phyloP scores from a whole-genome alignment of 2,888 invertebrate species.

The Ophion slaviceki region DNA sequence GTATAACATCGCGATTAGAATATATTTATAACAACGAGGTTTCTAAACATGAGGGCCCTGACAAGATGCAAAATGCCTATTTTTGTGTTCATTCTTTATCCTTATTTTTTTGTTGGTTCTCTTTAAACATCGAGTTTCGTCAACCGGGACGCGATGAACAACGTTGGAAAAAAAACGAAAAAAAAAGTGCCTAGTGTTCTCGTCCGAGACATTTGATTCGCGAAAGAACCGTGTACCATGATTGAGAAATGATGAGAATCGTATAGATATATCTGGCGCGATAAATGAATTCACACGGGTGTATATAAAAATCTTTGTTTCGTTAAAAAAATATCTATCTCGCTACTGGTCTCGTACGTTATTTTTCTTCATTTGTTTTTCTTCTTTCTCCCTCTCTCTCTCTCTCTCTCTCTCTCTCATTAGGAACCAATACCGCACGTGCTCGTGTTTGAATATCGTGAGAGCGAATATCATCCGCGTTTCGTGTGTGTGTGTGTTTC shows the following conservation, averaged over 20 bases:
- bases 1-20: conserved; percentile 75
- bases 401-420: conserved; percentile 58
- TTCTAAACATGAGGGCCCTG: conserved; percentile 67
- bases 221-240: conserved; percentile 46
- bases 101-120: not conserved
- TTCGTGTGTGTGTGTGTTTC: not conserved
- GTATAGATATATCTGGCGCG: conserved; percentile 41
- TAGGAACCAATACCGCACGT: conserved; percentile 80
- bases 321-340: conserved; percentile 68
- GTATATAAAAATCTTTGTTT: conserved; percentile 62
- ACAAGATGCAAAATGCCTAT: conserved; percentile 25
- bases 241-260: conserved; percentile 54
- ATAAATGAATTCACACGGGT: conserved; percentile 56
- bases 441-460: conserved; percentile 72
- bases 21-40: conserved; percentile 77
- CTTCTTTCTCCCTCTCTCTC: conserved; percentile 17
- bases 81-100: conserved; percentile 36
- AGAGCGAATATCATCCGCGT: conserved; percentile 36
- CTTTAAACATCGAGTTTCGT: conserved; percentile 10
- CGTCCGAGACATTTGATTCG: conserved; percentile 15
- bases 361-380: conserved; percentile 25
- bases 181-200: not conserved
- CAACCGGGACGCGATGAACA: conserved; percentile 31
- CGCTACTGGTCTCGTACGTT: conserved; percentile 64
- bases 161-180: conserved; percentile 9